Evolutionary conservation across 92 coral and sea anemone genomes (phyloP).

Genomic region (Palythoa grandiflora): DNA sequence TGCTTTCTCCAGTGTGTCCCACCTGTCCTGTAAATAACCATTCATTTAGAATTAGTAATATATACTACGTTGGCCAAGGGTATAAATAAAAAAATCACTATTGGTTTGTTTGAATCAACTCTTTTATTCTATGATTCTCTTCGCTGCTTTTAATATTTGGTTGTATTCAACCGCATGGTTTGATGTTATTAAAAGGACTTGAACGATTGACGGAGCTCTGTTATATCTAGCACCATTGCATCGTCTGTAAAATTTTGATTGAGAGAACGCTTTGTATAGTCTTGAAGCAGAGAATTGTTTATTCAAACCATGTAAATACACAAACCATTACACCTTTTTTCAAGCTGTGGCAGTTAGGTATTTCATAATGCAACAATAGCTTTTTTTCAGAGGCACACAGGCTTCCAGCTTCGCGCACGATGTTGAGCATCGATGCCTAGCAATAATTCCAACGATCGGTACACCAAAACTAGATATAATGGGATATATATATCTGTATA

Average conservation of each 20-base stretch:
- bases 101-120: background rate
- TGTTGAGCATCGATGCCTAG: background rate
- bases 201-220: background rate
- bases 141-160: background rate
- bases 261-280: too few relatives aligned
- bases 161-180: background rate
- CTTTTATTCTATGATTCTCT: background rate
- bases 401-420: background rate
- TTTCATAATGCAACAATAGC: background rate
- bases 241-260: background rate
- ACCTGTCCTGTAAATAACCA: slow-evolving; percentile 31
- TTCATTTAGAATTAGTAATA: background rate
- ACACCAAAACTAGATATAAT: background rate
- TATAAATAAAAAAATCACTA: slow-evolving; percentile 36
- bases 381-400: background rate
- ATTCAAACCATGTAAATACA: background rate
- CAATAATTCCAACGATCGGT: background rate
- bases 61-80: background rate
- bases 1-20: slow-evolving; percentile 23
- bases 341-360: background rate
- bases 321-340: background rate
- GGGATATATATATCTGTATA: background rate
- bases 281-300: background rate
- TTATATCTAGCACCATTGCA: background rate
- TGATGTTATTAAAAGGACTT: background rate